These are phyloP conservation scores for Nymphalis io DNA, from an alignment of 1,140 invertebrate genomes.

Conservation along the genomic window DNA sequence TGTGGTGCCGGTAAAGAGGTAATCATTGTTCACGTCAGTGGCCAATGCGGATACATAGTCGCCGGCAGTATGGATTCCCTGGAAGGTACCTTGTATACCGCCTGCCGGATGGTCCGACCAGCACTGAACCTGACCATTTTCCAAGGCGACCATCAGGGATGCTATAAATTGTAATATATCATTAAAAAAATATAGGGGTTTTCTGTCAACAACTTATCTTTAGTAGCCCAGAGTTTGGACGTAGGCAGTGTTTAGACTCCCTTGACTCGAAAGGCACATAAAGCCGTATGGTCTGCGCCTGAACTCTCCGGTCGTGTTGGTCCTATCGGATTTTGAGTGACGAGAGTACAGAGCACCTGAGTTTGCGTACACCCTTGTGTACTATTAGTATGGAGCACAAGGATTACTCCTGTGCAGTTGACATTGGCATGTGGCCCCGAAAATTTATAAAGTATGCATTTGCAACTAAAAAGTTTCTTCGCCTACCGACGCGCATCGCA, in stretches of 20 bases:
- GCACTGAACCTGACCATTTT: constrained; percentile 85
- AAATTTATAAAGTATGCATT: no score
- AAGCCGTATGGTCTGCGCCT: no score
- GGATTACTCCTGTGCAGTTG: no score
- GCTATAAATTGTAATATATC: constrained; percentile 49
- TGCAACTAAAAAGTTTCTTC: no score
- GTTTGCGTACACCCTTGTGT: no score
- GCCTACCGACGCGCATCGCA: constrained; percentile 73
- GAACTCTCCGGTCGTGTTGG: no score
- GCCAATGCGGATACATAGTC: constrained; percentile 85
- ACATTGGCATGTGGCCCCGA: no score
- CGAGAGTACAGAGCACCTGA: no score
- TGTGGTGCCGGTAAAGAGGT: constrained; percentile 85
- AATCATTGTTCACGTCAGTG: constrained; percentile 84
- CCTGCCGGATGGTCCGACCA: constrained; percentile 87
- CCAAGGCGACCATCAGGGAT: constrained; percentile 84
- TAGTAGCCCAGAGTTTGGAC: not conserved
- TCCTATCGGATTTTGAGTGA: no score
- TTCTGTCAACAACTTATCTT: not conserved
- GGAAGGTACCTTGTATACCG: constrained; percentile 84
- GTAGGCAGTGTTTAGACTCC: no score
- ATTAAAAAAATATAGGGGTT: not conserved
- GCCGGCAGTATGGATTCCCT: constrained; percentile 83
- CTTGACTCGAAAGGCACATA: no score
- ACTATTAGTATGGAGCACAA: no score